Evolutionary conservation across 2,113 vertebrate species (phyloP).

Genomic region (Cebidichthys violaceus): DNA sequence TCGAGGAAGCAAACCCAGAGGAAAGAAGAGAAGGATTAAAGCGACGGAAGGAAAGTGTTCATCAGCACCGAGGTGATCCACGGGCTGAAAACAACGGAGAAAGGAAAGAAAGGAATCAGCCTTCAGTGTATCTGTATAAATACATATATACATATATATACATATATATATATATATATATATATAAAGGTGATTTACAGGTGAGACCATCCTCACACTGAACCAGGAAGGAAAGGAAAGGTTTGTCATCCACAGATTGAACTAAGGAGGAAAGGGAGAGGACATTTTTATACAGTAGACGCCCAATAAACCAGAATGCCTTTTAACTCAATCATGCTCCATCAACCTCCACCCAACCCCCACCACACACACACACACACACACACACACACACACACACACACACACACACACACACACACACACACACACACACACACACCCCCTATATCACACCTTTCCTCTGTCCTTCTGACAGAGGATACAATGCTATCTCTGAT

Average conservation of each 20-base stretch:
- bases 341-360: conserved; percentile 3
- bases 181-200: neutral
- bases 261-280: neutral
- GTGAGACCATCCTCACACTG: neutral
- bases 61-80: neutral
- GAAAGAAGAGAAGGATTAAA: neutral
- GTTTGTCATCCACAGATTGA: neutral
- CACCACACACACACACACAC: conserved; percentile 11
- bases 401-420: neutral
- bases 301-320: conserved; percentile 6
- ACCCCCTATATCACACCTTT: conserved; percentile 20
- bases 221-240: neutral
- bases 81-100: neutral
- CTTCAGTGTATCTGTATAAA: no score
- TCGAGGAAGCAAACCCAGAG: neutral
- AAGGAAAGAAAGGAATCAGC: neutral
- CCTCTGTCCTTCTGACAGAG: conserved; percentile 43
- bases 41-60: no score
- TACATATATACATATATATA: no score
- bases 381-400: no score
- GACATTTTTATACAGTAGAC: neutral
- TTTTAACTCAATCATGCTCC: conserved; percentile 23
- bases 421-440: conserved; percentile 25
- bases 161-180: neutral
- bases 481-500: conserved; percentile 57